Evolutionary conservation across 1,140 invertebrate species (phyloP).

Genomic region (Dufourea novaeangliae): DNA sequence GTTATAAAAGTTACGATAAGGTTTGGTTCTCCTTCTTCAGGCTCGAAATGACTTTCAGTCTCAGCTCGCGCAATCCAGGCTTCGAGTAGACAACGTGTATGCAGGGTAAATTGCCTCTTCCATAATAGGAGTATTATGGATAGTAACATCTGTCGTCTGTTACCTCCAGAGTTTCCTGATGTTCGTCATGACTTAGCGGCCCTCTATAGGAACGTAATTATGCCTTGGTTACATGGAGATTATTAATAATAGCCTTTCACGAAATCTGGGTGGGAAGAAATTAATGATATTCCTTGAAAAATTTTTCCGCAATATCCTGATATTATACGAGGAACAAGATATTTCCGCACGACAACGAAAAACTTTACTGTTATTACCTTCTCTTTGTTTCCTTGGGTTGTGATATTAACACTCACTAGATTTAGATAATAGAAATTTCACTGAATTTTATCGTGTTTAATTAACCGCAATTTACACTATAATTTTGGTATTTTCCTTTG

Average conservation of each 20-base stretch:
- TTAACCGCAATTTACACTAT: too few species aligned
- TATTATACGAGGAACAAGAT: background rate
- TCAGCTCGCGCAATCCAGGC: background rate
- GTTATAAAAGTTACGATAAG: background rate
- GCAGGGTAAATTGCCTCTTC: conserved; percentile 56
- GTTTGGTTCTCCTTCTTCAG: background rate
- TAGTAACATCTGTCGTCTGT: conserved; percentile 55
- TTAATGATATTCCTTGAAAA: background rate
- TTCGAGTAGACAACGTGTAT: conserved; percentile 6
- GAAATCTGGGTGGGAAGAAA: background rate
- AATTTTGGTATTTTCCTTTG: too few species aligned
- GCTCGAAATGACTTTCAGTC: conserved; percentile 1
- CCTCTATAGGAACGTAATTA: conserved; percentile 12
- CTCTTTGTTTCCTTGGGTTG: background rate
- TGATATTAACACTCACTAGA: too few species aligned
- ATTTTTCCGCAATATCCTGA: background rate
- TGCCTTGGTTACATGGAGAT: background rate
- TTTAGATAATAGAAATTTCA: too few species aligned
- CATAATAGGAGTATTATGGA: conserved; percentile 44
- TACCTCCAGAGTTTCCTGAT: conserved; percentile 30
- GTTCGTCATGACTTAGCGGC: conserved; percentile 51
- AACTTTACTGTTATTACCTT: background rate
- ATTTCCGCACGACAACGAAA: too few species aligned
- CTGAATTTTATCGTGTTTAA: too few species aligned
- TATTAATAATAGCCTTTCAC: background rate